Evolutionary conservation across 2,797 vertebrate species (phyloP), one percentile per base, ranked within the genome.

Genomic region (Acropternis orthonyx): DNA sequence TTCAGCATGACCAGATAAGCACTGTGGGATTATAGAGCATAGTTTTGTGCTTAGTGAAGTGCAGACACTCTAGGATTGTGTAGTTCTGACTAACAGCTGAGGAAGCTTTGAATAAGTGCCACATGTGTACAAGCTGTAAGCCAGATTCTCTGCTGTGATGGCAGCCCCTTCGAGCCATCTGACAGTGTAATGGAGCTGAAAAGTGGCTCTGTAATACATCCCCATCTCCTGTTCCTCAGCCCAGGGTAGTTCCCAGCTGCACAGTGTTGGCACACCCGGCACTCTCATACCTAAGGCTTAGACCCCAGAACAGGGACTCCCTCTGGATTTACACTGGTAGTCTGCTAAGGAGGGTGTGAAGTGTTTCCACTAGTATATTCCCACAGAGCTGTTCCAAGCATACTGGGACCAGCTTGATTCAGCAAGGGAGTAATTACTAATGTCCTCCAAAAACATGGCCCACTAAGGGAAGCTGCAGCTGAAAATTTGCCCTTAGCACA

Each of bases 101-200:
- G 82, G 51, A 85, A 85, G 55, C 82, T 85, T 93, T 95, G 89
- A 95, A 26, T 89, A 92, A 79, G 46, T 94, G 85, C 88, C 91
- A 74, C 73, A 28, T 43, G 88, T 48, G 52, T 56, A 32, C 21
- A 20, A 92, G 85, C 91, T 86, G 76, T 49, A 41, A 77, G 12
- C 65, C 93, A 94, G 91, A 68, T 76, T 68, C 77, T 96, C 86
- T 27, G 80, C 93, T 95, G 92, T 16, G 43, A 48, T 88, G 86
- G 74, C 91, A 73, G 86, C 91, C 80, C 83, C 55, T 75, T 44
- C 26, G 81, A 94, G 94, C 86, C 91, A 66, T 93, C 86, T 91
- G 91, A 93, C 28, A 10, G 93, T 37, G 96, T 78, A 93, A 95
- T 96, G 95, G 81, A 92, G 92, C 95, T 95, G 95, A 93, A 96